Percentiles rank a stretch among this genome's conserved stretches.
Conservation (phyloP, 2,888 invertebrate genomes). For the Spialia ferax region DNA sequence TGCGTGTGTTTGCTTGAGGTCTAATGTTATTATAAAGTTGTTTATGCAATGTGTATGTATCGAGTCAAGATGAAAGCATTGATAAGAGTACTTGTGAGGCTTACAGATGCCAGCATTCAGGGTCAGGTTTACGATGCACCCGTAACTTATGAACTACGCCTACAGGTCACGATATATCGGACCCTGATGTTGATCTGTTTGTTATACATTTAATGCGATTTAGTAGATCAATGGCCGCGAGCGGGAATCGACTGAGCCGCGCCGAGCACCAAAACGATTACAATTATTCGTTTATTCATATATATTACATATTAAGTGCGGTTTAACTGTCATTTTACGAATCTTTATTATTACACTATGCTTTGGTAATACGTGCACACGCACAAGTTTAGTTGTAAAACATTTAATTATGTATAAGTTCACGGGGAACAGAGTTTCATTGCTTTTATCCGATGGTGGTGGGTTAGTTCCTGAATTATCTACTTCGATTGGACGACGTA, state of each 20-base stretch:
- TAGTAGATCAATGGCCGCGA: slow-evolving; percentile 13
- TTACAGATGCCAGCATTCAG: slow-evolving; percentile 11
- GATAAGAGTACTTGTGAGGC: slow-evolving; percentile 51
- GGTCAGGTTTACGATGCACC: slow-evolving; percentile 28
- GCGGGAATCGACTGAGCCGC: slow-evolving; percentile 19
- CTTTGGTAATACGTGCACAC: slow-evolving; percentile 45
- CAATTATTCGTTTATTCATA: slow-evolving; percentile 20
- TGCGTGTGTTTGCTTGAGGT: slow-evolving; percentile 76
- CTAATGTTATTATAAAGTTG: slow-evolving; percentile 61
- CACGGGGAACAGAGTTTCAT: slow-evolving; percentile 35
- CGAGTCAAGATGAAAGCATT: slow-evolving; percentile 56
- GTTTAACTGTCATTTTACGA: slow-evolving; percentile 36
- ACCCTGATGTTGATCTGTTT: slow-evolving; percentile 20
- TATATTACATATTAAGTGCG: slow-evolving; percentile 37
- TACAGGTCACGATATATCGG: slow-evolving; percentile 23
- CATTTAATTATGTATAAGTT: slow-evolving; percentile 38
- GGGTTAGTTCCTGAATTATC: slow-evolving; percentile 50
- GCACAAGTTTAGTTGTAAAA: slow-evolving; percentile 44
- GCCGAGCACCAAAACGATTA: slow-evolving; percentile 9
- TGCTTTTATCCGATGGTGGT: slow-evolving; percentile 44
- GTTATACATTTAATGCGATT: slow-evolving; percentile 19
- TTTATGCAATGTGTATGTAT: slow-evolving; percentile 62
- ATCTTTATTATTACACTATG: slow-evolving; percentile 36
- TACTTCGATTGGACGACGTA: slow-evolving; percentile 45
- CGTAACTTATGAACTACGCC: slow-evolving; percentile 17